Evolutionary conservation across 1,140 invertebrate species (phyloP), one percentile per base, ranked within the genome.

Genomic region (Aphelenchoides avenae): DNA sequence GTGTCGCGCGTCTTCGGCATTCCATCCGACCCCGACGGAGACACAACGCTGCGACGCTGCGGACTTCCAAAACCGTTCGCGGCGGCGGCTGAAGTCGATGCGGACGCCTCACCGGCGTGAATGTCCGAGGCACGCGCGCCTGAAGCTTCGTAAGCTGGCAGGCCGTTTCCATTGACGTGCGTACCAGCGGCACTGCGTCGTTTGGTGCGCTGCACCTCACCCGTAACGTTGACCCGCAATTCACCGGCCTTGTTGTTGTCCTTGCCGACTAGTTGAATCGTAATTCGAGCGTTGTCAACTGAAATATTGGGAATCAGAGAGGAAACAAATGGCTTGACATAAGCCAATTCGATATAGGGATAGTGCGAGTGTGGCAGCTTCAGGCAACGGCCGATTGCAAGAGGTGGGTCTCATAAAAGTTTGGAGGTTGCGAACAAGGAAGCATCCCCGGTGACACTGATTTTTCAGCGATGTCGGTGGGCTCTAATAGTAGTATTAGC

Each of bases 191-290:
- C 62, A 34, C 63, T 68, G 22, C 62, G 33, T 27, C 70, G 36
- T 46, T 53, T 54, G n/a, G 47, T 68, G 11, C 64, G 40, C 33
- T 68, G 68, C 22, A 68, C 33, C 7, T 20, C 52, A 33, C 66
- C 66, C 33, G 44, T 70, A 6, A 68, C 6, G 18, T 39, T 24
- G 2, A 70, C 33, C 48, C 62, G 57, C 15, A 70, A 49, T 20
- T 73, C 70, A 4, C 70, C 69, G n/a, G 64, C 50, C 34, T 72
- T 72, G 1, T 58, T 43, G 40, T 54, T 66, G 7, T 70, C 64
- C 36, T 69, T 71, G 9, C 36, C 40, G 29, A 41, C 36, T 27
- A 72, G 42, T 15, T 40, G 57, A 13, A 73, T 26, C 9, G 70
- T 68, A 13, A 75, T 33, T 36, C 43, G 50, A 4, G 42, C 36